These are phyloP conservation scores for Dendrolimus kikuchii DNA, from an alignment of 1,140 invertebrate species.

Conservation along the genomic window DNA sequence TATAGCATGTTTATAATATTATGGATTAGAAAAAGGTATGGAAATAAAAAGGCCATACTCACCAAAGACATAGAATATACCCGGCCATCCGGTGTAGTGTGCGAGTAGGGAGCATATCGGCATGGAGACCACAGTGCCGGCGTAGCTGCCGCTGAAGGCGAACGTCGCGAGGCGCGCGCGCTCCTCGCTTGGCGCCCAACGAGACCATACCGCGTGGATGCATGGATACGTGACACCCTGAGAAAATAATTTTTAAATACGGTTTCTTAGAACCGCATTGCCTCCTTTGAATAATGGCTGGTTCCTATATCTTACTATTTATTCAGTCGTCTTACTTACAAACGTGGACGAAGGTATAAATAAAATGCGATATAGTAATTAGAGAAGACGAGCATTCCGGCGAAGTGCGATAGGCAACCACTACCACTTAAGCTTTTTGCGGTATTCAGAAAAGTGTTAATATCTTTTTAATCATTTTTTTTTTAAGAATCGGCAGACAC, in stretches of 20 bases:
- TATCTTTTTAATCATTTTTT: too few relatives aligned
- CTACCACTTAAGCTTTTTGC: too few relatives aligned
- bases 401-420: too few relatives aligned
- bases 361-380: too few relatives aligned
- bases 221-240: constrained; percentile 93
- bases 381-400: too few relatives aligned
- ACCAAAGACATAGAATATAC: constrained; percentile 93
- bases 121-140: constrained; percentile 87
- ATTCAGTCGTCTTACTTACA: too few relatives aligned
- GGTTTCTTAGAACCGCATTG: background rate
- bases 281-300: background rate
- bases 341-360: too few relatives aligned
- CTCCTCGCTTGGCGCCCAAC: constrained; percentile 91
- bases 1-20: too few relatives aligned
- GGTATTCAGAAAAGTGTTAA: too few relatives aligned
- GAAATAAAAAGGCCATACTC: constrained; percentile 22
- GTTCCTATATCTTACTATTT: too few relatives aligned
- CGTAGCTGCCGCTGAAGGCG: constrained; percentile 87
- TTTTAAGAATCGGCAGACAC: too few relatives aligned
- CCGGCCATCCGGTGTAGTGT: constrained; percentile 84
- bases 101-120: constrained; percentile 83
- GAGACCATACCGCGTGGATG: constrained; percentile 90
- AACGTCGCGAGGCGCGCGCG: constrained; percentile 84
- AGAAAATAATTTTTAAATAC: constrained; percentile 3
- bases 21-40: background rate